Evolutionary conservation across 1,140 invertebrate genomes (phyloP).

Genomic region (Apocrypta bakeri): DNA sequence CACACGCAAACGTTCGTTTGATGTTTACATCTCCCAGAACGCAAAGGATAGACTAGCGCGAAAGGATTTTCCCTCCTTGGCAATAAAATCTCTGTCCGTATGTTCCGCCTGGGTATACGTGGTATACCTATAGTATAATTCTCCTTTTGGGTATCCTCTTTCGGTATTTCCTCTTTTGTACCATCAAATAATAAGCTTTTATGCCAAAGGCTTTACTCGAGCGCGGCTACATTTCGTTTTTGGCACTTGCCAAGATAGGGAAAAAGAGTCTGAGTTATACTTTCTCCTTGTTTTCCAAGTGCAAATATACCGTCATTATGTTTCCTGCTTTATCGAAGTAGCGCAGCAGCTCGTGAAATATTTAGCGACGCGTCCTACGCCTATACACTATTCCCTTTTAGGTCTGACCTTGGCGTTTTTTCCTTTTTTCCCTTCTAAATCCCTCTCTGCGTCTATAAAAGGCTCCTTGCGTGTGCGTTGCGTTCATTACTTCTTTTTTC

Average conservation of each 20-base stretch:
- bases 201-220: neutral
- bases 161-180: neutral
- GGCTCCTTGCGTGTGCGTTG: neutral
- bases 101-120: neutral
- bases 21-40: neutral
- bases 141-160: slow-evolving; percentile 22
- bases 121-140: neutral
- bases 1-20: neutral
- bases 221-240: no score
- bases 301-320: neutral
- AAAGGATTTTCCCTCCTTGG: slow-evolving; percentile 21
- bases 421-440: slow-evolving; percentile 32
- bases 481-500: neutral
- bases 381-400: slow-evolving; percentile 34
- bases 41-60: slow-evolving; percentile 4
- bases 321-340: neutral
- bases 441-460: slow-evolving; percentile 33
- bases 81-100: slow-evolving; percentile 5
- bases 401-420: slow-evolving; percentile 45
- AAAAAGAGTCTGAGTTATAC: neutral
- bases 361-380: neutral
- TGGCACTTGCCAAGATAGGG: neutral
- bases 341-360: neutral
- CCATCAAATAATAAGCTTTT: neutral
- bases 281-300: neutral